Evolutionary conservation across 2,888 invertebrate genomes (phyloP).

Genomic region (Rotaria socialis): DNA sequence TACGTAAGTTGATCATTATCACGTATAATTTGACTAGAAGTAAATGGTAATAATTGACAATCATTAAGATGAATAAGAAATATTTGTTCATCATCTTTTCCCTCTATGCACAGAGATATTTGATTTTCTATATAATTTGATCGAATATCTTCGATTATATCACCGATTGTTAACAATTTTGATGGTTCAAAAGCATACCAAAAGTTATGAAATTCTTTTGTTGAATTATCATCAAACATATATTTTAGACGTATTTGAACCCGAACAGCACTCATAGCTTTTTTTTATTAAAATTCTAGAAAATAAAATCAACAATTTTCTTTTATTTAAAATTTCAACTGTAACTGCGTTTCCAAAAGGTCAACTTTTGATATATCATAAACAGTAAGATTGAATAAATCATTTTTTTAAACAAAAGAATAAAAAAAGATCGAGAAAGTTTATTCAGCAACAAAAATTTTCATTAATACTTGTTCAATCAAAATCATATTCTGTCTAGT

Average conservation of each 20-base stretch:
- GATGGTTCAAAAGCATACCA: background rate
- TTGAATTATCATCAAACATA: background rate
- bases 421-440: no score
- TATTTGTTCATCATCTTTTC: background rate
- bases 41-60: constrained; percentile 32
- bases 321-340: background rate
- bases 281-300: no score
- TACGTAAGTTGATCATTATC: constrained; percentile 17
- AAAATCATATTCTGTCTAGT: no score
- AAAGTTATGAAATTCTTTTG: background rate
- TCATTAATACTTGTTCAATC: no score
- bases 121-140: background rate
- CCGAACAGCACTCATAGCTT: background rate
- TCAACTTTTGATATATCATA: background rate
- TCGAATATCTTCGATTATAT: background rate
- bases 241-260: background rate
- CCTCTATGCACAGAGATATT: background rate
- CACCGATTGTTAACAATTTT: background rate
- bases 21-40: constrained; percentile 15
- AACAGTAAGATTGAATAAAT: background rate
- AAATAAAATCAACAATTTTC: no score
- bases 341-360: background rate
- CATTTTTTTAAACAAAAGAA: no score
- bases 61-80: background rate
- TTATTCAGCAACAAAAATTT: no score